phyloP scores from a whole-genome alignment of 2,888 invertebrate species.

The Caenorhabditis sp. region DNA sequence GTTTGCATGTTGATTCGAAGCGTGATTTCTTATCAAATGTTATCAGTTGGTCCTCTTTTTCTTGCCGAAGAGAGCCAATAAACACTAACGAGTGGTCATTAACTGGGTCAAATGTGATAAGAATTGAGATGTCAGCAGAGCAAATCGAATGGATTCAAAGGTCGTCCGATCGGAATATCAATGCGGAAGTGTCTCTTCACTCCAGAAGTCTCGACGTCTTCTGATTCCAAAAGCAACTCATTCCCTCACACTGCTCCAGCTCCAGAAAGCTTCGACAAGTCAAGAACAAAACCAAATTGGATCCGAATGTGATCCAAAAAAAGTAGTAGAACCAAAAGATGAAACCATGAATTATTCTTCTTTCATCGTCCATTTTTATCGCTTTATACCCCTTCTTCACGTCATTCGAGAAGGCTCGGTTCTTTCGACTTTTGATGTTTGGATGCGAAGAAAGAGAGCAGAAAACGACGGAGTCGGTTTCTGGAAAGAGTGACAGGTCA shows the following conservation, averaged over 20 bases:
- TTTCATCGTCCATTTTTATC: background rate
- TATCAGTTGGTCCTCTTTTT: background rate
- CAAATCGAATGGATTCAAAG: too few species aligned
- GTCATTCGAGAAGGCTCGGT: background rate
- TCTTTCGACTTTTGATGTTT: conserved; percentile 9
- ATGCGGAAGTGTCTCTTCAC: background rate
- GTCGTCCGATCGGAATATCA: background rate
- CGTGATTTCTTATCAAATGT: background rate
- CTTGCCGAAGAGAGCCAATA: background rate
- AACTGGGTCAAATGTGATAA: conserved; percentile 18
- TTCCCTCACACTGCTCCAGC: too few species aligned
- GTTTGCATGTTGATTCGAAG: too few species aligned
- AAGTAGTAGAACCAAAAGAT: background rate
- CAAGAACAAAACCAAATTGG: too few species aligned
- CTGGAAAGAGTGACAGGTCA: conserved; percentile 13
- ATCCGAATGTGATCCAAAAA: too few species aligned
- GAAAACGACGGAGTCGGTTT: background rate
- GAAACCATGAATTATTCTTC: background rate
- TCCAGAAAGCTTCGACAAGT: too few species aligned
- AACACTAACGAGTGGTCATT: background rate
- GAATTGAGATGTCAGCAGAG: background rate
- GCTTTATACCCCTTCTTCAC: background rate
- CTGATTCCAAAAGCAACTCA: too few species aligned
- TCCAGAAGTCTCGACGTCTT: too few species aligned
- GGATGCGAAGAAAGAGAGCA: background rate